Conservation (phyloP, 2,888 invertebrate species). For the Platycheirus albimanus region DNA sequence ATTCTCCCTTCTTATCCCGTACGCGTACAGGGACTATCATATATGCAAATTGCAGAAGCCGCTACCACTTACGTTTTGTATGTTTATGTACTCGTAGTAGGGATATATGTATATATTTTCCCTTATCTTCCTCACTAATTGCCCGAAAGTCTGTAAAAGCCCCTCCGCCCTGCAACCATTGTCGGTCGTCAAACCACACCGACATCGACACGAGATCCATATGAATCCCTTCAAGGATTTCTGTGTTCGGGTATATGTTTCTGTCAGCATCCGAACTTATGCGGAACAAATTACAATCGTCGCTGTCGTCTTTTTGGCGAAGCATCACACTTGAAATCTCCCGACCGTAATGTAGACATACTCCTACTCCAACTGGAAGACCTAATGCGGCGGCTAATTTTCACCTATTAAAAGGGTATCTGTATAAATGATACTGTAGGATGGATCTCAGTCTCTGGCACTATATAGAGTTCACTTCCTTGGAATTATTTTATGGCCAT, state of each 20-base stretch:
- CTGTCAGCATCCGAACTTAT: constrained; percentile 67
- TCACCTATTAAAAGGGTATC: constrained; percentile 72
- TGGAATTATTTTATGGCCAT: constrained; percentile 66
- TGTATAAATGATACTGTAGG: constrained; percentile 10
- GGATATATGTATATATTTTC: constrained; percentile 31
- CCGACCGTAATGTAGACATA: constrained; percentile 34
- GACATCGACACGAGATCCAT: constrained; percentile 25
- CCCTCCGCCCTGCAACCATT: too few species aligned
- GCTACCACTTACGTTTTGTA: constrained; percentile 68
- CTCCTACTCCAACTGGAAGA: constrained; percentile 58
- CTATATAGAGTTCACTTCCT: constrained; percentile 50
- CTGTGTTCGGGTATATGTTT: constrained; percentile 4
- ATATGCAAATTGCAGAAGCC: constrained; percentile 73
- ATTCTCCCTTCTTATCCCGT: constrained; percentile 41
- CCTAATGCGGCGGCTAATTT: constrained; percentile 74
- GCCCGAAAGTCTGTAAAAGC: constrained; percentile 51
- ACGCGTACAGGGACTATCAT: not conserved
- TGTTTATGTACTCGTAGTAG: too few species aligned
- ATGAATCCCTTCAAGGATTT: constrained; percentile 31
- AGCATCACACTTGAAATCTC: constrained; percentile 64
- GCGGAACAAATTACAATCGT: constrained; percentile 72
- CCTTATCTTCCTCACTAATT: constrained; percentile 69
- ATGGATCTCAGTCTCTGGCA: constrained; percentile 4
- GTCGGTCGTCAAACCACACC: not conserved
- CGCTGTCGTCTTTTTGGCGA: constrained; percentile 43